phyloP scores from a whole-genome alignment of 2,888 invertebrate genomes.

The Cybosia mesomella region DNA sequence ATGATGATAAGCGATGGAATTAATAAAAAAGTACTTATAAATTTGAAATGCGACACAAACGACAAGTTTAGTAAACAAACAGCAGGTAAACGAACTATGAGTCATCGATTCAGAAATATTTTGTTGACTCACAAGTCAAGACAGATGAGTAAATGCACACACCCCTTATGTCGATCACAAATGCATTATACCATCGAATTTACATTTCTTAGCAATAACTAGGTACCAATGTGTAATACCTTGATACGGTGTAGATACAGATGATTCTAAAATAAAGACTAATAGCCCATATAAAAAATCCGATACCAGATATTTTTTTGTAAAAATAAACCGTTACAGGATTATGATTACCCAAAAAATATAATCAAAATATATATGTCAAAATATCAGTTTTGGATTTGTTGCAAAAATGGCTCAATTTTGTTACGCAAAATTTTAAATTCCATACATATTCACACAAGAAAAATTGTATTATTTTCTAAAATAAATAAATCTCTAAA shows the following conservation, averaged over 20 bases:
- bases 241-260: too few species aligned
- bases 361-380: too few species aligned
- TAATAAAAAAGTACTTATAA: constrained; percentile 1
- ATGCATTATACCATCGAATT: constrained; percentile 37
- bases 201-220: constrained; percentile 8
- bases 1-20: not conserved
- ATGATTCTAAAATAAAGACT: not conserved
- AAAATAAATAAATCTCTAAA: too few species aligned
- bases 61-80: constrained; percentile 54
- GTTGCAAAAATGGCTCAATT: too few species aligned
- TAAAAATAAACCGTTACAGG: too few species aligned
- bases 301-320: too few species aligned
- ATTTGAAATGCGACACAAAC: constrained; percentile 32
- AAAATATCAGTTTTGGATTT: too few species aligned
- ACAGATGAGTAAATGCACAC: constrained; percentile 55
- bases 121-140: constrained; percentile 65
- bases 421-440: too few species aligned
- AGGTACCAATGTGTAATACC: not conserved
- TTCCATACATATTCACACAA: too few species aligned
- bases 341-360: too few species aligned
- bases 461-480: too few species aligned
- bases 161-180: constrained; percentile 41
- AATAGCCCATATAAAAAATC: too few species aligned
- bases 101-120: constrained; percentile 69
- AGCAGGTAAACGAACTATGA: constrained; percentile 77